Conservation (phyloP, 2,113 vertebrate genomes). For the Lipotes vexillifer region DNA sequence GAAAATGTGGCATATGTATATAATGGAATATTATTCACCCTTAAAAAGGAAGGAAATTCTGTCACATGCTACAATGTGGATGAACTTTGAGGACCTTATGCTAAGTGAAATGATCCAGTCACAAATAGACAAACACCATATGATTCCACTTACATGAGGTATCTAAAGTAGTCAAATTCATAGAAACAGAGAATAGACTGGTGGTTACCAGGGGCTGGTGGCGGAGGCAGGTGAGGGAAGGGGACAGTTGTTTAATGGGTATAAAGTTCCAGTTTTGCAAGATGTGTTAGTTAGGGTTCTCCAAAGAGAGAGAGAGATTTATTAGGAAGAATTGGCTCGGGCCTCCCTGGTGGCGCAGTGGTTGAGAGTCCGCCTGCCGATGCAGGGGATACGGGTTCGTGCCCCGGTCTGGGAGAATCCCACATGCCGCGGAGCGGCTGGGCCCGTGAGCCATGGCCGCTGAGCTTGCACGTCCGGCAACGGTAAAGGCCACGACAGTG, state of each 20-base stretch:
- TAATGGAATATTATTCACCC: background rate
- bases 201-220: background rate
- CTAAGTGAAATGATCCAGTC: background rate
- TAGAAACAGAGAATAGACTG: background rate
- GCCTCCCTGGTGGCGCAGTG: too few species aligned
- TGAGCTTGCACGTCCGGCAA: too few species aligned
- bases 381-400: too few species aligned
- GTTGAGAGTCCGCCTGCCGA: too few species aligned
- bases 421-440: too few species aligned
- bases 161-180: background rate
- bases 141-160: background rate
- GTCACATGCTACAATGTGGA: background rate
- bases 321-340: background rate
- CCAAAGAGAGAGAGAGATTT: background rate
- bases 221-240: background rate
- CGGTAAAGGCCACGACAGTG: too few species aligned
- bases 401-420: too few species aligned
- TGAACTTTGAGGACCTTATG: background rate
- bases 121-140: background rate
- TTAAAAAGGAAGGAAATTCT: background rate
- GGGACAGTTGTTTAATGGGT: background rate
- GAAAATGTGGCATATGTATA: background rate
- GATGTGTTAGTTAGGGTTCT: background rate
- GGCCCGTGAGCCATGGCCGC: too few species aligned
- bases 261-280: background rate